These are phyloP conservation scores for Bettongia penicillata DNA, from an alignment of 2,113 vertebrate species.

Conservation along the genomic window DNA sequence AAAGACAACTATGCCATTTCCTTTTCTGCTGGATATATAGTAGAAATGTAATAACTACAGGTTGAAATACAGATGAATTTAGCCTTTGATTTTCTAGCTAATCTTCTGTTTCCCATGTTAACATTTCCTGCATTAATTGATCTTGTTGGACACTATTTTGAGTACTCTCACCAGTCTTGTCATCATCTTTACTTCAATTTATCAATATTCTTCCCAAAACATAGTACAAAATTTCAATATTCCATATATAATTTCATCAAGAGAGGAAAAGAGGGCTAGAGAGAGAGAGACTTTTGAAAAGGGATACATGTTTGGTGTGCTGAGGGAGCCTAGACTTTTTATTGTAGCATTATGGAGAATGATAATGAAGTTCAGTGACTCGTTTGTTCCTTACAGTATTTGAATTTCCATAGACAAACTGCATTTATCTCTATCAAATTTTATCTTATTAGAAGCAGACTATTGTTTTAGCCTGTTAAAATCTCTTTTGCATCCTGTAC, in stretches of 20 bases:
- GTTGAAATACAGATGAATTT: neutral
- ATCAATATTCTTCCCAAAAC: neutral
- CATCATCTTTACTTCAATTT: neutral
- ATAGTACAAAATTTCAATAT: neutral
- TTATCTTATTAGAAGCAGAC: neutral
- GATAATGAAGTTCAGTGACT: neutral
- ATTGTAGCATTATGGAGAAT: neutral
- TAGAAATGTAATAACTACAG: neutral
- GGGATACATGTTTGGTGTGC: no score
- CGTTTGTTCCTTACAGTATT: neutral
- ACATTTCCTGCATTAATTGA: neutral
- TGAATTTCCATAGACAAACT: neutral
- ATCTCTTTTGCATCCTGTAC: neutral
- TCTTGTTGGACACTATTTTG: neutral
- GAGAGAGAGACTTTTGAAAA: no score
- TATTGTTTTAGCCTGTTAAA: neutral
- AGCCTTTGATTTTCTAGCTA: neutral
- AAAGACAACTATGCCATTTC: neutral
- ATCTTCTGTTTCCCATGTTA: neutral
- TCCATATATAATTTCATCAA: neutral
- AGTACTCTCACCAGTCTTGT: neutral
- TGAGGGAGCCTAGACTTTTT: no score
- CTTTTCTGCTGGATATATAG: neutral
- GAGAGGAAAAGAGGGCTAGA: no score
- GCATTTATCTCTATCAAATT: neutral